A percentile compares a stretch with the other conserved stretches of the same genome.
Evolutionary conservation across 2,797 vertebrate genomes (phyloP).

Genomic region (Coregonus sp.): DNA sequence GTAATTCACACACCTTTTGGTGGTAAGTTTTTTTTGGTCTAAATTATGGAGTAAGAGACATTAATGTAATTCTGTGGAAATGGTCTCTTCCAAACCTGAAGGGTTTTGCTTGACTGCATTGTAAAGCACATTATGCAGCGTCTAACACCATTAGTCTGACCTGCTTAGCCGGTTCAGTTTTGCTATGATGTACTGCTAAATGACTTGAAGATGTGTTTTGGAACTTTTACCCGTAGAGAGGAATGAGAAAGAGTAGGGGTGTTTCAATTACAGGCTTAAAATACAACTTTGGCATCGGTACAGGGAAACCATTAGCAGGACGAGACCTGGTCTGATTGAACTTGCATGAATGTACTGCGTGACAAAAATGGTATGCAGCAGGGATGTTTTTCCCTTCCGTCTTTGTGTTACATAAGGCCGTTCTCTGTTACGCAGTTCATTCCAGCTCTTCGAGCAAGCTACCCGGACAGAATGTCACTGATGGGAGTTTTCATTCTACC

Average conservation of each 20-base stretch:
- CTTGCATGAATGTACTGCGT: conserved; percentile 37
- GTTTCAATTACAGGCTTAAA: neutral
- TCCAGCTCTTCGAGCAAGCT: conserved; percentile 36
- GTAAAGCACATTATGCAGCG: neutral
- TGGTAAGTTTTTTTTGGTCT: neutral
- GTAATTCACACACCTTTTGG: neutral
- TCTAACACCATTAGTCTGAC: neutral
- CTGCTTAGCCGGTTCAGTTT: neutral
- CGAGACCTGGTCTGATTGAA: neutral
- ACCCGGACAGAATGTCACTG: conserved; percentile 34
- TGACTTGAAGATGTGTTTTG: neutral
- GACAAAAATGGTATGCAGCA: conserved; percentile 27
- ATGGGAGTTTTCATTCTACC: conserved; percentile 64
- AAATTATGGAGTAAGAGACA: neutral
- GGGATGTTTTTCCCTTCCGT: conserved; percentile 38
- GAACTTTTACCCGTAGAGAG: neutral
- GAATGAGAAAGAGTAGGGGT: neutral
- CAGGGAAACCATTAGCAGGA: conserved; percentile 31
- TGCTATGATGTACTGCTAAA: neutral
- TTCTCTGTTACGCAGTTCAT: conserved; percentile 40
- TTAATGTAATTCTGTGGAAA: neutral
- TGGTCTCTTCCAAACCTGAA: neutral
- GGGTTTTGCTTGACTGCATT: neutral
- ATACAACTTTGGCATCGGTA: conserved; percentile 18
- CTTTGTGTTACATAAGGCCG: conserved; percentile 53